Conservation (phyloP, 1,140 invertebrate genomes). For the Polypedilum pembai region DNA sequence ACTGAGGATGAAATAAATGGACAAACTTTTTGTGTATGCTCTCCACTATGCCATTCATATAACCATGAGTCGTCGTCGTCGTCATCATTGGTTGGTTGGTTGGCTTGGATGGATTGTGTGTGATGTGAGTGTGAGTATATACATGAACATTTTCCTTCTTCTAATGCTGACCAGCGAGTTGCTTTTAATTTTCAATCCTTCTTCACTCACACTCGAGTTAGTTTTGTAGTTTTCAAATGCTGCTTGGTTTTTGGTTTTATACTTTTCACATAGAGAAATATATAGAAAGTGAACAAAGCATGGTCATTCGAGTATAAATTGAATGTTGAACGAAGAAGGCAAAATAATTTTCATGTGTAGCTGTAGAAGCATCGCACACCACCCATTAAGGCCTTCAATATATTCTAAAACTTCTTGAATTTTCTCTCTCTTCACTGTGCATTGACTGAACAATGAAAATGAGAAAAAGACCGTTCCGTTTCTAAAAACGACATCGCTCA, state of each 20-base stretch:
- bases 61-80: neutral
- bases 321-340: neutral
- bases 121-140: neutral
- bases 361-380: neutral
- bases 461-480: constrained; percentile 23
- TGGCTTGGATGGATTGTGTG: neutral
- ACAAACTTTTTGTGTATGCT: constrained; percentile 6
- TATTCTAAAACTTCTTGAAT: constrained; percentile 2
- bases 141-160: neutral
- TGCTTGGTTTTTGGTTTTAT: too few relatives aligned
- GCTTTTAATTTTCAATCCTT: neutral
- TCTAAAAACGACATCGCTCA: constrained; percentile 12
- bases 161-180: neutral
- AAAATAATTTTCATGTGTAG: constrained; percentile 19
- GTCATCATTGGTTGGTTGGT: neutral
- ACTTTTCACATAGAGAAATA: neutral
- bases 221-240: neutral
- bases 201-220: neutral
- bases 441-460: neutral
- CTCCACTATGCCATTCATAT: neutral
- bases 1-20: constrained; percentile 22
- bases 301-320: constrained; percentile 24
- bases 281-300: neutral
- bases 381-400: neutral
- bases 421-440: neutral